phyloP scores from a whole-genome alignment of 2,888 invertebrate species.

The Leistus spinibarbis region DNA sequence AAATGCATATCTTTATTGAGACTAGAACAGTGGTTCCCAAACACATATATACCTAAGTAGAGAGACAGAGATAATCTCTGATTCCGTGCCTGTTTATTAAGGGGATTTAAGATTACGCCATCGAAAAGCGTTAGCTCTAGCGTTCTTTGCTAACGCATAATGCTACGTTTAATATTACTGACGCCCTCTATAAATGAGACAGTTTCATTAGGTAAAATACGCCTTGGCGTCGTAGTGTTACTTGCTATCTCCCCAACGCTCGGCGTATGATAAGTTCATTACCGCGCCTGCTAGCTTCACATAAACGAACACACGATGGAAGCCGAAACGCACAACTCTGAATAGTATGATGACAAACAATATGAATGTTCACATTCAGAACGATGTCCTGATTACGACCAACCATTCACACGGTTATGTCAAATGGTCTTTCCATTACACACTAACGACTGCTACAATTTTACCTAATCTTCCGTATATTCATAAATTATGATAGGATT shows the following conservation, averaged over 20 bases:
- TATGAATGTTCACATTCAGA: neutral
- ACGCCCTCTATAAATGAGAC: conserved; percentile 11
- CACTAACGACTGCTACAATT: no score
- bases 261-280: conserved; percentile 32
- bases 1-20: neutral
- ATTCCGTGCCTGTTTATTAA: conserved; percentile 3
- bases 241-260: conserved; percentile 6
- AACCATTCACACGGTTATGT: neutral
- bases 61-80: no score
- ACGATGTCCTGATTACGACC: neutral
- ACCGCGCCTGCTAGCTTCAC: neutral
- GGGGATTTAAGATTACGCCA: neutral
- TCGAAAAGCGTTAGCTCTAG: neutral
- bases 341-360: neutral
- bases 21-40: neutral
- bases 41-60: no score
- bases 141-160: conserved; percentile 6
- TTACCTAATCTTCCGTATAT: no score
- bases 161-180: conserved; percentile 2
- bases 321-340: neutral
- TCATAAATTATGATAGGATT: no score
- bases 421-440: neutral
- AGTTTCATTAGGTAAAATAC: conserved; percentile 29
- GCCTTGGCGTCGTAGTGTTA: neutral
- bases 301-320: neutral